Conservation (phyloP, 2,113 vertebrate species). For the Myrmecophaga tridactyla region DNA sequence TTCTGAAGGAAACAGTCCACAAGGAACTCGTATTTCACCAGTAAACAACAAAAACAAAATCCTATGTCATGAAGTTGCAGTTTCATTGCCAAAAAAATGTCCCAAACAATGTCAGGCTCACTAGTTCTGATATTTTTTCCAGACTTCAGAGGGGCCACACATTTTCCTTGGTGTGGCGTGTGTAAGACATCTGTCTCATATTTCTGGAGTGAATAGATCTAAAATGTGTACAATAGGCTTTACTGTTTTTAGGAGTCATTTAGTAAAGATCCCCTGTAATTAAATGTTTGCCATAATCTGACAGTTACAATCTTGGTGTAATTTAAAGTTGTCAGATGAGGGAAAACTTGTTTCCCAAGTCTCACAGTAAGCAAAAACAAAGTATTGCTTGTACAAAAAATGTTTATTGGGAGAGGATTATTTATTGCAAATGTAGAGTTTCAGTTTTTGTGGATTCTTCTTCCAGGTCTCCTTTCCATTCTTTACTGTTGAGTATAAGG, state of each 20-base stretch:
- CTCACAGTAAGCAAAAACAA: background rate
- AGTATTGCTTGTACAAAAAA: background rate
- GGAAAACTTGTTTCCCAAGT: background rate
- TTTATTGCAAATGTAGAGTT: background rate
- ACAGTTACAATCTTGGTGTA: background rate
- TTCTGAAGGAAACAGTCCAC: background rate
- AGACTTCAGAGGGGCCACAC: rapidly evolving
- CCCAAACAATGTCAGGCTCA: background rate
- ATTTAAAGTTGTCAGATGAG: background rate
- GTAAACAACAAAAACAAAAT: background rate
- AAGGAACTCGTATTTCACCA: background rate
- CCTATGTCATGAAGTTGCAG: background rate
- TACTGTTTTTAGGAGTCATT: background rate
- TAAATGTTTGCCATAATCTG: background rate
- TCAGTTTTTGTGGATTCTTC: background rate
- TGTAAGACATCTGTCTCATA: background rate
- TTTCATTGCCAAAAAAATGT: background rate
- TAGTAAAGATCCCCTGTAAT: background rate
- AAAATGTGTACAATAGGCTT: background rate
- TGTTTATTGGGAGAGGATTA: background rate
- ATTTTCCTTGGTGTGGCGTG: background rate
- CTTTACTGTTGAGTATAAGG: background rate
- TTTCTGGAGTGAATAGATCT: background rate
- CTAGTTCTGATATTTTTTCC: background rate
- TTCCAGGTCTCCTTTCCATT: background rate